phyloP scores from a whole-genome alignment of 2,113 vertebrate species.

The Meleagris gallopavo region DNA sequence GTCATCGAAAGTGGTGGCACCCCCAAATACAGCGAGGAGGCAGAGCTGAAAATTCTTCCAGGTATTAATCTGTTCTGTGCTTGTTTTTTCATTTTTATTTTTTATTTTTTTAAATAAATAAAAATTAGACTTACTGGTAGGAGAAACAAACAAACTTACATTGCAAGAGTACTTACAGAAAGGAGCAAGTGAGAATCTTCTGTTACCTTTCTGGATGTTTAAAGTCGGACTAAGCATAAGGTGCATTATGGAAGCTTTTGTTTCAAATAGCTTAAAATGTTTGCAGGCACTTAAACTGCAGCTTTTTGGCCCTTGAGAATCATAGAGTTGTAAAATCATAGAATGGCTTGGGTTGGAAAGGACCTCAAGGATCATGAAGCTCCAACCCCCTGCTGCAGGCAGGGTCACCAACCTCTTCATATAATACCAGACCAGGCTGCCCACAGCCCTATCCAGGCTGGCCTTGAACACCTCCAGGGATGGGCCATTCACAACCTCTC shows the following conservation, averaged over 20 bases:
- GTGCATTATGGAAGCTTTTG: not conserved
- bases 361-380: too few relatives aligned
- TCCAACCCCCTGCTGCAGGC: too few relatives aligned
- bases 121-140: not conserved
- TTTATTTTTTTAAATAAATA: not conserved
- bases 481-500: too few relatives aligned
- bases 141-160: too few relatives aligned
- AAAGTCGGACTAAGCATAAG: not conserved
- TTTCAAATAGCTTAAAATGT: not conserved
- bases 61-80: conserved; percentile 75
- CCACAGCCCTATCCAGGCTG: too few relatives aligned
- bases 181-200: not conserved
- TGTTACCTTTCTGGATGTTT: not conserved
- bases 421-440: too few relatives aligned
- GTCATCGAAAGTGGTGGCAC: conserved; percentile 85
- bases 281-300: not conserved
- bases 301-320: not conserved
- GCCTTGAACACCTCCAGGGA: too few relatives aligned
- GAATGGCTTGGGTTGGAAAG: too few relatives aligned
- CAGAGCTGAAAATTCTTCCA: conserved; percentile 84
- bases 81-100: too few relatives aligned
- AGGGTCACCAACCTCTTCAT: too few relatives aligned
- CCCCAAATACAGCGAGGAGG: conserved; percentile 91
- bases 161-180: not conserved
- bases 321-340: too few relatives aligned